phyloP scores from a whole-genome alignment of 2,888 invertebrate species.

The Cryptocephalus primarius region DNA sequence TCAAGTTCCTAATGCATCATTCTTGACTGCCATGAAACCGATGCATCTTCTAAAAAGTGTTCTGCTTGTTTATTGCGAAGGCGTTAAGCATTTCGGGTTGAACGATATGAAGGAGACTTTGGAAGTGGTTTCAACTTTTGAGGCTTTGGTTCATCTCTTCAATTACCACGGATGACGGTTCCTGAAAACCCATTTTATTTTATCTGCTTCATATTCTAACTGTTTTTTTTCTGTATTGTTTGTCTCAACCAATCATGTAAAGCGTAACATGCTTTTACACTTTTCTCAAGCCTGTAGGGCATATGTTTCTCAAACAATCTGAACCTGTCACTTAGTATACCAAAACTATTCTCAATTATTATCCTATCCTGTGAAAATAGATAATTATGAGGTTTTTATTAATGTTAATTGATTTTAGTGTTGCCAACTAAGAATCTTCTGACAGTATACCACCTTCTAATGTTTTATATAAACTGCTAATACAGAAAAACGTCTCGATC shows the following conservation, averaged over 20 bases:
- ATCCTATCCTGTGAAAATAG: slow-evolving; percentile 4
- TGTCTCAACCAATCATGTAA: neutral
- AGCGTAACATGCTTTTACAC: slow-evolving; percentile 1
- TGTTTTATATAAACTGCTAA: slow-evolving; percentile 5
- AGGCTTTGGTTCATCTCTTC: neutral
- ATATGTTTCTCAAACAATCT: too few species aligned
- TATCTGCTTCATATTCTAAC: neutral
- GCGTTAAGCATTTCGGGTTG: too few species aligned
- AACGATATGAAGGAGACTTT: too few species aligned
- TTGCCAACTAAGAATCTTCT: slow-evolving; percentile 13
- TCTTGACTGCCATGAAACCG: slow-evolving; percentile 2
- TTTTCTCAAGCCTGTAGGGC: slow-evolving; percentile 3
- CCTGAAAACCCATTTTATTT: neutral
- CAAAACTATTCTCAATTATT: slow-evolving; percentile 8
- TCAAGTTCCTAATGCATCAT: too few species aligned
- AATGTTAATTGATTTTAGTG: slow-evolving; percentile 18
- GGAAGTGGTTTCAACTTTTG: neutral
- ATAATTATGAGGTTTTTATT: slow-evolving; percentile 4
- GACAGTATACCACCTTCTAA: slow-evolving; percentile 5
- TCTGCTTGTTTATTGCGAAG: too few species aligned
- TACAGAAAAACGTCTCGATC: slow-evolving; percentile 13
- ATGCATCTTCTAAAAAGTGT: slow-evolving; percentile 1
- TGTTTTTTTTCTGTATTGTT: neutral
- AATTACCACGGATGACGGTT: slow-evolving; percentile 1
- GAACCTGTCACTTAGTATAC: slow-evolving; percentile 5